These are phyloP conservation scores for Pelobates cultripes DNA, from an alignment of 2,797 vertebrate species.

Conservation along the genomic window DNA sequence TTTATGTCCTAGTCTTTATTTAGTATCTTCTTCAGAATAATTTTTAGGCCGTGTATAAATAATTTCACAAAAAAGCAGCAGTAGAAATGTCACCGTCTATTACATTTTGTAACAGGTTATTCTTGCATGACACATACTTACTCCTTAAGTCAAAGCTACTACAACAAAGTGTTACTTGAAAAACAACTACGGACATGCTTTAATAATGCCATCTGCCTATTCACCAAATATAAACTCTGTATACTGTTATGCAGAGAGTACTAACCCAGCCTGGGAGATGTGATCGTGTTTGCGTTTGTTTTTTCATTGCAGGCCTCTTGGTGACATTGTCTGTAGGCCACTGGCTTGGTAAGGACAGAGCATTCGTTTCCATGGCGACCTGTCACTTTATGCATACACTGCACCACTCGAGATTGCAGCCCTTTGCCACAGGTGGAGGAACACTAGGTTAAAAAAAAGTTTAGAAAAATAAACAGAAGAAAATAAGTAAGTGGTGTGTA, in stretches of 20 bases:
- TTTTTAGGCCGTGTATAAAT: too few relatives aligned
- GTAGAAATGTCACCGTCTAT: too few relatives aligned
- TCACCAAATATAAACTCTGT: background rate
- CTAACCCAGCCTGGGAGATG: constrained; percentile 93
- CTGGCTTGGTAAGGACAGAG: constrained; percentile 77
- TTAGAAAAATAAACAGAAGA: too few relatives aligned
- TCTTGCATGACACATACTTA: too few relatives aligned
- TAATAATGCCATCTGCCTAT: background rate
- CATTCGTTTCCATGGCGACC: constrained; percentile 93
- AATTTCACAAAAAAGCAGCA: too few relatives aligned
- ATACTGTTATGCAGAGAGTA: constrained; percentile 24
- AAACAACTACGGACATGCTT: background rate
- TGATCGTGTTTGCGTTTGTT: constrained; percentile 92
- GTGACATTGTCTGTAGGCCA: constrained; percentile 89
- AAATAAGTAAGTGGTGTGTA: too few relatives aligned
- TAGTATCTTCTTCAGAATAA: too few relatives aligned
- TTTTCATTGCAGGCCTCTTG: constrained; percentile 86
- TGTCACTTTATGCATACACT: constrained; percentile 95
- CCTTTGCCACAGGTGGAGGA: constrained; percentile 93
- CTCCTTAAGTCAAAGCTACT: too few relatives aligned
- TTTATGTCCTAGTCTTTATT: too few relatives aligned
- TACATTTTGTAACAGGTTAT: too few relatives aligned
- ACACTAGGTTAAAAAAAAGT: constrained; percentile 73
- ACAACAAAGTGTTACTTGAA: too few relatives aligned
- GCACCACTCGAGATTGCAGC: constrained; percentile 93